A percentile compares a stretch with the other conserved stretches of the same genome.
Conservation (phyloP, 2,113 vertebrate genomes). For the Alligator mississippiensis region DNA sequence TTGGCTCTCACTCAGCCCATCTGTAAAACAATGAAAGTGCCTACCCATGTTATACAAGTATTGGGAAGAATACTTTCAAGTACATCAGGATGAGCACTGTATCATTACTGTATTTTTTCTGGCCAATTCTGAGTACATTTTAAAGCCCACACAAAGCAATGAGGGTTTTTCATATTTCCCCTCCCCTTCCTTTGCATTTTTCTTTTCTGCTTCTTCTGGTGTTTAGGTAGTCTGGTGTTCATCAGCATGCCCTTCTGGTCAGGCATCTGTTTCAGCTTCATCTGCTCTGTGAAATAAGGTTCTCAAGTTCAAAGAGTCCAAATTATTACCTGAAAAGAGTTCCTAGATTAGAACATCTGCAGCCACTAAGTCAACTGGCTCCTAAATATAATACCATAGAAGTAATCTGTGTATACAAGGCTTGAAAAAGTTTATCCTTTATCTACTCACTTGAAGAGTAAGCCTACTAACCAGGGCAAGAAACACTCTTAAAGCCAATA, state of each 20-base stretch:
- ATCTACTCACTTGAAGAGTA: not conserved
- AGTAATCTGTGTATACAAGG: conserved; percentile 17
- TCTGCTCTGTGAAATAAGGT: not conserved
- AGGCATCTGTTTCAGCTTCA: conserved; percentile 45
- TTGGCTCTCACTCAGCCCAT: not conserved
- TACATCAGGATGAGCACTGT: not conserved
- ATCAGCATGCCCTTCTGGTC: conserved; percentile 26
- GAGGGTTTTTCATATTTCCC: not conserved
- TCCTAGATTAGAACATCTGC: not conserved
- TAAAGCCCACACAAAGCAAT: not conserved
- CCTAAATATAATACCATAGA: conserved; percentile 16
- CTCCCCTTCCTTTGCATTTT: not conserved
- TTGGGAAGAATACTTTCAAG: not conserved
- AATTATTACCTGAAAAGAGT: conserved; percentile 25
- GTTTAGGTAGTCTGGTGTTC: conserved; percentile 13
- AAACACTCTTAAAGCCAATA: not conserved
- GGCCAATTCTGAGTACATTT: not conserved
- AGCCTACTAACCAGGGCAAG: not conserved
- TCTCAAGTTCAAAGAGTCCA: conserved; percentile 9
- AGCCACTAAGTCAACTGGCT: not conserved
- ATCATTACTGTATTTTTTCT: accelerated
- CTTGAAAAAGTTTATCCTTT: not conserved
- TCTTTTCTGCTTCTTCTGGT: not conserved
- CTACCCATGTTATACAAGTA: not conserved
- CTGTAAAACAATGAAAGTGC: not conserved